phyloP scores from a whole-genome alignment of 2,113 vertebrate species.

The Numenius arquata region DNA sequence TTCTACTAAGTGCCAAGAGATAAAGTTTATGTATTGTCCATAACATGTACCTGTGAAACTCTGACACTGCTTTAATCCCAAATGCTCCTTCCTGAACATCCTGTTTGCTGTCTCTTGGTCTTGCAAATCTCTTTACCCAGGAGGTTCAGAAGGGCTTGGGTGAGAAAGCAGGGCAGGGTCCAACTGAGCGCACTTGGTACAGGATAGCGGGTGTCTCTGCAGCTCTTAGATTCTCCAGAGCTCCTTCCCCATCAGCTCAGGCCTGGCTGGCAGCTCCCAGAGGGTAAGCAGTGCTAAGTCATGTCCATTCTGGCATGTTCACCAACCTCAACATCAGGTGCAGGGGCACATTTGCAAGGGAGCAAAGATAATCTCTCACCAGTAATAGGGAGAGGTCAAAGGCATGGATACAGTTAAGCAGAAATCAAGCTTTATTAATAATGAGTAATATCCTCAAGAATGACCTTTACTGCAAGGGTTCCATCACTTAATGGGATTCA shows the following conservation, averaged over 20 bases:
- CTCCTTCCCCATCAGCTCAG: not conserved
- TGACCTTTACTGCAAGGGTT: not conserved
- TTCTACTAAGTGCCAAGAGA: not conserved
- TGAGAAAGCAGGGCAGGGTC: not conserved
- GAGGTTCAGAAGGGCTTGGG: not conserved
- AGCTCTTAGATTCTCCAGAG: not conserved
- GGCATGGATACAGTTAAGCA: not conserved
- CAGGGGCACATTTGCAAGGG: not conserved
- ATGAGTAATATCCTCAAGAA: not conserved
- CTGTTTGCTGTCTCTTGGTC: not conserved
- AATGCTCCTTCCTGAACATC: not conserved
- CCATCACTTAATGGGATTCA: not conserved
- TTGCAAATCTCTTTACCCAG: not conserved
- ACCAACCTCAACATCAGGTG: not conserved
- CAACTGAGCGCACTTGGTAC: rapidly evolving
- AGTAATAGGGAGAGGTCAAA: not conserved
- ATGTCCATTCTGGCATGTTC: not conserved
- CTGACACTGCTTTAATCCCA: not conserved
- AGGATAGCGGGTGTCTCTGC: not conserved
- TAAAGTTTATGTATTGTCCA: not conserved
- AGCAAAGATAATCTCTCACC: not conserved
- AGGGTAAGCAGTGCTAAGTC: not conserved
- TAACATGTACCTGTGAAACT: not conserved
- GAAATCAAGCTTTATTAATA: not conserved
- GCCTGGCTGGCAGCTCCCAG: not conserved